Conservation (phyloP, 2,797 vertebrate genomes). For the Protosalanx chinensis region DNA sequence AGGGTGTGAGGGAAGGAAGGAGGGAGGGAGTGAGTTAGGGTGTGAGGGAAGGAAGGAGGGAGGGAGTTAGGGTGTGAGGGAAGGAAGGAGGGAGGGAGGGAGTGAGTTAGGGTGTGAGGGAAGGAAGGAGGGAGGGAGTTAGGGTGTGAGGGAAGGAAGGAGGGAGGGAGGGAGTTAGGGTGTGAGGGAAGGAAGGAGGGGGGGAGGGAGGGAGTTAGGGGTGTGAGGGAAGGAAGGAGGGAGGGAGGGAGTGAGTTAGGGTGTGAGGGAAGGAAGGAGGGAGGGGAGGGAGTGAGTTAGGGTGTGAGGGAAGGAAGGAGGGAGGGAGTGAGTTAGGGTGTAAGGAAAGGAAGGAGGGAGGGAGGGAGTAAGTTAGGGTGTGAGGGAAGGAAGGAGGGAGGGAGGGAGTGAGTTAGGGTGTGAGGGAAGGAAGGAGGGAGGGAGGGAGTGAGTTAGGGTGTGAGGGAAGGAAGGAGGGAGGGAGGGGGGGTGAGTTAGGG, state of each 20-base stretch:
- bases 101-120: conserved; percentile 14
- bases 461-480: not conserved
- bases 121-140: not conserved
- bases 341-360: not conserved
- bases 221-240: conserved; percentile 3
- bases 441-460: too few relatives aligned
- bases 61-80: too few relatives aligned
- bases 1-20: conserved; percentile 1
- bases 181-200: not conserved
- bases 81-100: not conserved
- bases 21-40: not conserved
- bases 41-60: conserved; percentile 1
- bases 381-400: not conserved
- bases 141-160: too few relatives aligned
- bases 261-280: too few relatives aligned
- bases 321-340: not conserved
- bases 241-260: too few relatives aligned
- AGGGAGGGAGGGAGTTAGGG: too few relatives aligned
- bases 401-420: too few relatives aligned
- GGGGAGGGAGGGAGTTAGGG: not conserved
- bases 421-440: not conserved
- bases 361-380: too few relatives aligned
- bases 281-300: too few relatives aligned
- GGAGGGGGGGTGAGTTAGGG: too few relatives aligned
- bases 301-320: conserved; percentile 8